A percentile compares a stretch with the other conserved stretches of the same genome.
Evolutionary conservation across 2,797 vertebrate genomes (phyloP).

Genomic region (Malurus leucopterus): DNA sequence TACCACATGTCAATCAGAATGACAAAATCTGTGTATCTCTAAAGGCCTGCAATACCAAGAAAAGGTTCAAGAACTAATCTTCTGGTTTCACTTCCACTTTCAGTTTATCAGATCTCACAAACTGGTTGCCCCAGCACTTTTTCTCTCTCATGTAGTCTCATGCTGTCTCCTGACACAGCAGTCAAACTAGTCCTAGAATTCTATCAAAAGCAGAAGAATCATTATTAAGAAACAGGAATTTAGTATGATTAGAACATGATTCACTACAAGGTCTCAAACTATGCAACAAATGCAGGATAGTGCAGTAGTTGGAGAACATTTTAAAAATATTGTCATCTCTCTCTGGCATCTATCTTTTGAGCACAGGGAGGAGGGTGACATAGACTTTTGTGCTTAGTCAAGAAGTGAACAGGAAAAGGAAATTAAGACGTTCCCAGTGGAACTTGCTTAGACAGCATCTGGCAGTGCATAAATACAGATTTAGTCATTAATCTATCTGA

Average conservation of each 20-base stretch:
- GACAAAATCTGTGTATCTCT: background rate
- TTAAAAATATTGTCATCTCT: background rate
- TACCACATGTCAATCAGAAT: background rate
- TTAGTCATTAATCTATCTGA: background rate
- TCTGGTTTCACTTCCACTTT: background rate
- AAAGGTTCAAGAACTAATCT: background rate
- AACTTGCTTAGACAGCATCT: background rate
- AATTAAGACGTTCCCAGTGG: background rate
- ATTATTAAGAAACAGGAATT: background rate
- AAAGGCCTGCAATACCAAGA: background rate
- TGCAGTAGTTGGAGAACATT: background rate
- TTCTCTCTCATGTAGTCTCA: background rate
- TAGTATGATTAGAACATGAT: background rate
- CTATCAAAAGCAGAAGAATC: background rate
- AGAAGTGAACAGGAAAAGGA: background rate
- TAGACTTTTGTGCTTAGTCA: background rate
- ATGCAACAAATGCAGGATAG: background rate
- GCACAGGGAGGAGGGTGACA: fast-evolving
- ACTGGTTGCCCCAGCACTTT: background rate
- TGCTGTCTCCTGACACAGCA: background rate
- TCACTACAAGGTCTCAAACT: background rate
- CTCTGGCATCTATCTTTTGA: background rate
- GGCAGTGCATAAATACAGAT: background rate
- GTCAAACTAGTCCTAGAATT: background rate
- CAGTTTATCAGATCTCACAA: background rate